Conservation (phyloP, 2,113 vertebrate species). For the Anser brachyrhynchus region DNA sequence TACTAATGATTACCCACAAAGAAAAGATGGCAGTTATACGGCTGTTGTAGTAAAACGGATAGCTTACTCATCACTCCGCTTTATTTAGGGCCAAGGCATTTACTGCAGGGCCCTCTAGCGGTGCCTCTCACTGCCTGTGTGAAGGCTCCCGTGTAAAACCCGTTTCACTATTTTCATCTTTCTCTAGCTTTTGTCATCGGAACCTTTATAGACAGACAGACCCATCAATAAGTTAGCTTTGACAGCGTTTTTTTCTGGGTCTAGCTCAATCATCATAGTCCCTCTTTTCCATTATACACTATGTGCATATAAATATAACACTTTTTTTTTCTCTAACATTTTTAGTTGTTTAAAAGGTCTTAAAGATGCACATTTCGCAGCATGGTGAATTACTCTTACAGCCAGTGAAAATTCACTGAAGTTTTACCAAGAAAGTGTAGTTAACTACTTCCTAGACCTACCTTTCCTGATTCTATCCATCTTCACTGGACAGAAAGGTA, state of each 20-base stretch:
- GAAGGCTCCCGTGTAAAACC: no score
- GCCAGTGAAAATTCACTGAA: background rate
- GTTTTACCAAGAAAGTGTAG: background rate
- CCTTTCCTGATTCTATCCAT: background rate
- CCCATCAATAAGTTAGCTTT: no score
- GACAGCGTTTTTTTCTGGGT: no score
- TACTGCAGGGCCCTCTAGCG: constrained; percentile 56
- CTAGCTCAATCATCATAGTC: background rate
- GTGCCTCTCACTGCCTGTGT: background rate
- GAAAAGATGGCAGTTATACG: constrained; percentile 36
- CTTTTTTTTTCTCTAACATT: background rate
- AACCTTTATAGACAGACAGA: no score
- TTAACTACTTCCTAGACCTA: background rate
- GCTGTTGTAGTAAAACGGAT: background rate
- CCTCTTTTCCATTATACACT: background rate
- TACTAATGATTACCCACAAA: background rate
- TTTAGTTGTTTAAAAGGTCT: background rate
- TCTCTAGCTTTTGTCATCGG: no score
- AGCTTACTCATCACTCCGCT: background rate
- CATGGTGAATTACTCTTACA: background rate
- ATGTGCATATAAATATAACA: background rate
- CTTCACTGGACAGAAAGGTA: background rate
- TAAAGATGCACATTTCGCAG: background rate
- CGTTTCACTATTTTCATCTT: no score
- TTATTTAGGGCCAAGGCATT: background rate